Evolutionary conservation across 1,140 invertebrate genomes (phyloP).

Genomic region (Vanessa atalanta): DNA sequence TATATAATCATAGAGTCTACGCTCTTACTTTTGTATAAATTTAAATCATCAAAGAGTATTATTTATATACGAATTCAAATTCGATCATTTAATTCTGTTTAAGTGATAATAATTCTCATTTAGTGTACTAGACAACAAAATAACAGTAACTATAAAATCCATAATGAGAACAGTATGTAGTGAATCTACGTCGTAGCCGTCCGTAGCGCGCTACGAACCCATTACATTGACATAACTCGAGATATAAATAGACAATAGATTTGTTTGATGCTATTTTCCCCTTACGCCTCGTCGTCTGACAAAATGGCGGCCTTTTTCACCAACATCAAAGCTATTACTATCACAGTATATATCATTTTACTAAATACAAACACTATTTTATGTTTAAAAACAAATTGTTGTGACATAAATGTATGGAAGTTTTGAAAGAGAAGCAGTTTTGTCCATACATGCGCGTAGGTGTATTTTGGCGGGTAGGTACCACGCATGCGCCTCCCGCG

Average conservation of each 20-base stretch:
- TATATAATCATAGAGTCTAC: too few species aligned
- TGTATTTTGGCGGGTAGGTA: conserved; percentile 74
- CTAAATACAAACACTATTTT: background rate
- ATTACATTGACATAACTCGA: conserved; percentile 39
- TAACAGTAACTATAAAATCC: conserved; percentile 29
- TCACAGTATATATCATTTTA: background rate
- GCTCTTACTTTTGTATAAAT: too few species aligned
- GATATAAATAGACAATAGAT: conserved; percentile 44
- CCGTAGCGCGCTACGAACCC: conserved; percentile 47
- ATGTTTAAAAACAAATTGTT: conserved; percentile 40
- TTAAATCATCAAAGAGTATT: too few species aligned
- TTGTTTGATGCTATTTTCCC: conserved; percentile 31
- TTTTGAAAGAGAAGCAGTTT: conserved; percentile 59
- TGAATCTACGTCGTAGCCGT: conserved; percentile 51
- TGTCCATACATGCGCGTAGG: conserved; percentile 75
- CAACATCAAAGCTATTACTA: background rate
- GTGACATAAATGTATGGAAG: conserved; percentile 54
- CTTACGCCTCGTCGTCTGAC: background rate
- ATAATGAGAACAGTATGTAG: conserved; percentile 35
- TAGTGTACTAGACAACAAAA: background rate
- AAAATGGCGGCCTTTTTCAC: background rate
- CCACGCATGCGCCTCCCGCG: conserved; percentile 61
- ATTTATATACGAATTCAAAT: too few species aligned
- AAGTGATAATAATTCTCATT: too few species aligned
- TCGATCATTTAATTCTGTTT: too few species aligned